Conservation (phyloP, 2,888 invertebrate genomes). For the Coelopa pilipes region DNA sequence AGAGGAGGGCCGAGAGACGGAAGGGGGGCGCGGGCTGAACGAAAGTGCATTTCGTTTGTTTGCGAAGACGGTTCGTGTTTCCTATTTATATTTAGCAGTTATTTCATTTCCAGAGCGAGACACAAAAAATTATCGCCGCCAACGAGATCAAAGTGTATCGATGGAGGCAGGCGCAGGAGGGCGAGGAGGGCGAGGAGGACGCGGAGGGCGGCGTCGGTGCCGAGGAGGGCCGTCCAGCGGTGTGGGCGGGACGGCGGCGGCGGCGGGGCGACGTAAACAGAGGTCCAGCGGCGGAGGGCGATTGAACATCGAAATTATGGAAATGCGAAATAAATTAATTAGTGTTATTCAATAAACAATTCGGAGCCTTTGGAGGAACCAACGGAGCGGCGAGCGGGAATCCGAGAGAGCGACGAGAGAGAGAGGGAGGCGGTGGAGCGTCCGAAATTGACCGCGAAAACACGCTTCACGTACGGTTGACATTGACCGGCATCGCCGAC, state of each 20-base stretch:
- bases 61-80: not conserved
- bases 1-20: not conserved
- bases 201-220: too few relatives aligned
- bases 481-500: too few relatives aligned
- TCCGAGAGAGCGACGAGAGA: too few relatives aligned
- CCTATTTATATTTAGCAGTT: conserved; percentile 56
- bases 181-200: not conserved
- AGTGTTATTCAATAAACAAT: conserved; percentile 8
- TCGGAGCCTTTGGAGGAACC: too few relatives aligned
- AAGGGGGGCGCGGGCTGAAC: too few relatives aligned
- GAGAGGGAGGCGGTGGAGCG: not conserved
- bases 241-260: not conserved
- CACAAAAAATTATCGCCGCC: conserved; percentile 56
- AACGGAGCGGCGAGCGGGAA: not conserved
- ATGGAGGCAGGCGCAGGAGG: conserved; percentile 4
- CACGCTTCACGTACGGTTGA: conserved; percentile 24
- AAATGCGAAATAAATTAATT: conserved; percentile 14
- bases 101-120: conserved; percentile 50
- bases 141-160: conserved; percentile 63
- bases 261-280: too few relatives aligned
- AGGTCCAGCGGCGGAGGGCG: not conserved
- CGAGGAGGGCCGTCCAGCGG: not conserved
- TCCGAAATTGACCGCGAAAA: conserved; percentile 32
- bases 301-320: not conserved
- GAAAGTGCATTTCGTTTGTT: not conserved